These are phyloP conservation scores for Chaetophractus vellerosus DNA, from an alignment of 2,797 vertebrate species.

Conservation along the genomic window DNA sequence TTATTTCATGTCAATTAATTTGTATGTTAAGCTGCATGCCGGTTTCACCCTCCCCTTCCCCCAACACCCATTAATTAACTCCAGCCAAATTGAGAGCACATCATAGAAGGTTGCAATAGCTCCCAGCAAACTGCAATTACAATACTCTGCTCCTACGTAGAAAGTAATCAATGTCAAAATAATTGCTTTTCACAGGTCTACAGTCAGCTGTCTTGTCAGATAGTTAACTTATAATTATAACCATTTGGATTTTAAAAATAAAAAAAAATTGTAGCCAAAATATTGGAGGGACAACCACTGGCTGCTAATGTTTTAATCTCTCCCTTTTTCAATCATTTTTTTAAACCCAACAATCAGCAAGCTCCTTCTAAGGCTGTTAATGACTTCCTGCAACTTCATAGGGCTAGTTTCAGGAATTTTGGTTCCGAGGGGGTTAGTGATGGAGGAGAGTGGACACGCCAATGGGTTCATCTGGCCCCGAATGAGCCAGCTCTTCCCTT, in stretches of 20 bases:
- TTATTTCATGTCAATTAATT: conserved; percentile 89
- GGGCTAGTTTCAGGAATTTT: accelerated
- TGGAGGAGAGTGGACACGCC: neutral
- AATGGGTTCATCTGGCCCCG: neutral
- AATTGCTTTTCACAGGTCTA: conserved; percentile 88
- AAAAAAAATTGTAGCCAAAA: conserved; percentile 76
- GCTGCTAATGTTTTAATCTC: conserved; percentile 8
- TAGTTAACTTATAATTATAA: conserved; percentile 87
- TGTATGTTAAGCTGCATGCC: conserved; percentile 84
- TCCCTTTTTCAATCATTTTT: neutral
- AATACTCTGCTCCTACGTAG: conserved; percentile 74
- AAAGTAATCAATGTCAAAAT: conserved; percentile 88
- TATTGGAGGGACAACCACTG: conserved; percentile 67
- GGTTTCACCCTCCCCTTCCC: conserved; percentile 62
- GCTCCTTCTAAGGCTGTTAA: neutral
- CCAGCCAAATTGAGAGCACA: conserved; percentile 77
- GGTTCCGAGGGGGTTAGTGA: neutral
- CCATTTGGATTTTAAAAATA: conserved; percentile 76
- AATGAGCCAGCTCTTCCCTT: neutral
- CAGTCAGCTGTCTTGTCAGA: conserved; percentile 87
- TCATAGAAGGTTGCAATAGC: conserved; percentile 60
- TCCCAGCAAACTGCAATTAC: conserved; percentile 81
- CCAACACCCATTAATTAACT: conserved; percentile 86
- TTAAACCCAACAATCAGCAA: neutral
- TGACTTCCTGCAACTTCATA: neutral